Base-by-base conservation (phyloP, 1,140 invertebrate species). In the Catajapyx aquilonaris region DNA sequence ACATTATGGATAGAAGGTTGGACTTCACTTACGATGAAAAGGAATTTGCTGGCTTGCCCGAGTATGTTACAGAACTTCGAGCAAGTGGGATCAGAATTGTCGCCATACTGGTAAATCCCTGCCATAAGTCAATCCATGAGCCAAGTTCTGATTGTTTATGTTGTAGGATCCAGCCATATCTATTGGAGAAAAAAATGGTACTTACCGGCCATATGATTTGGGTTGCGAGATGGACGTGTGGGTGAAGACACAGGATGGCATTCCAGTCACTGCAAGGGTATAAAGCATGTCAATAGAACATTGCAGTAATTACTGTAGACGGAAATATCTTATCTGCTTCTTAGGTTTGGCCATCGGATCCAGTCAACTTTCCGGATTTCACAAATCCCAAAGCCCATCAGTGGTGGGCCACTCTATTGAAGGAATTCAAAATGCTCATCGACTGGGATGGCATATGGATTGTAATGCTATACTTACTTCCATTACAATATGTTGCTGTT, bases 21-120 rank as follows among this genome's bases (percentile, higher is more conserved):
- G 63, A 64, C 46, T 69, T 69, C 46, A 69, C 67, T 0, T 49
- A 57, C 20, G 56, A 64, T 43, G 34, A 41, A 2, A 45, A 44
- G 2, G 52, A 52, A 19, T 66, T 59, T 45, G 39, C 37, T 5
- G 56, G 52, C 17, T 47, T 66, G 5, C 51, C 54, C 13, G 44
- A 52, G 2, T 61, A 60, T 33, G 52, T 62, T 19, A 35, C 50
- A 28, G 43, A 51, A 20, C 46, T 66, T 16, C 50, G 55, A 28
- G 37, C 39, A 7, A 40, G 41, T 13, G 39, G 39, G n/a, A 44
- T 48, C 10, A 41, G 40, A 15, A 46, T 48, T 33, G 38, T 44
- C 10, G 32, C 42, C 1, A 47, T 47, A 15, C 39, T 41, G 52
- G n/a, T n/a, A n/a, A n/a, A n/a, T n/a, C n/a, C n/a, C n/a, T n/a